Percentiles rank a stretch among this genome's conserved stretches.
Conservation (phyloP, 2,797 vertebrate genomes). For the Austrolebias charrua region DNA sequence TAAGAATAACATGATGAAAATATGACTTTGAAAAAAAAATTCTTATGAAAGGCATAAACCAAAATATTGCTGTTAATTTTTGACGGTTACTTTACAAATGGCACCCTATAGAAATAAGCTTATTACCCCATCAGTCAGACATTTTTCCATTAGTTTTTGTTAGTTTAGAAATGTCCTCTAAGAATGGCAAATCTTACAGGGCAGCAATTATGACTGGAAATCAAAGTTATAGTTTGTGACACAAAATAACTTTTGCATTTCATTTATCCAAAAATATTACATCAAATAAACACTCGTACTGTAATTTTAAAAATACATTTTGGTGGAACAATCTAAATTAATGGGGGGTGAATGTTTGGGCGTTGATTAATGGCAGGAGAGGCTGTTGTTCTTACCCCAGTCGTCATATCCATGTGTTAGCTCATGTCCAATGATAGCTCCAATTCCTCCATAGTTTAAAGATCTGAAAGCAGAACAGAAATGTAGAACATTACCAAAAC, state of each 20-base stretch:
- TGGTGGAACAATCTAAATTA: background rate
- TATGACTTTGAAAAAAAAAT: too few species aligned
- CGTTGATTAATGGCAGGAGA: conserved; percentile 10
- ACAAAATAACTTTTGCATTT: conserved; percentile 24
- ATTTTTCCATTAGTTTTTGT: background rate
- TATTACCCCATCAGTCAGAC: conserved; percentile 3
- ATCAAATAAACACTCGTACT: background rate
- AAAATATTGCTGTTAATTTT: too few species aligned
- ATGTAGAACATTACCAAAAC: background rate
- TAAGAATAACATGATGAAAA: too few species aligned
- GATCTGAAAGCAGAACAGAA: conserved; percentile 78
- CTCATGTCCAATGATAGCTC: conserved; percentile 95
- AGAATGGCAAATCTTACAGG: conserved; percentile 15
- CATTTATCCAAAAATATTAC: conserved; percentile 11
- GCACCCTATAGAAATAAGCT: conserved; percentile 3
- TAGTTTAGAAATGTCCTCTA: conserved; percentile 11
- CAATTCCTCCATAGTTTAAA: conserved; percentile 95
- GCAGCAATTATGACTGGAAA: conserved; percentile 50
- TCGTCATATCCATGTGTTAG: conserved; percentile 97
- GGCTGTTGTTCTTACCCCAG: conserved; percentile 86
- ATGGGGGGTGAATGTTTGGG: background rate
- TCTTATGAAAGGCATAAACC: too few species aligned
- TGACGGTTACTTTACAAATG: too few species aligned
- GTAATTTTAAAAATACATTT: background rate
- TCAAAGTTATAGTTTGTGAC: conserved; percentile 61